These are phyloP conservation scores for Chiridota heheva DNA, from an alignment of 35 echinoderm and acorn worm species.

Conservation along the genomic window DNA sequence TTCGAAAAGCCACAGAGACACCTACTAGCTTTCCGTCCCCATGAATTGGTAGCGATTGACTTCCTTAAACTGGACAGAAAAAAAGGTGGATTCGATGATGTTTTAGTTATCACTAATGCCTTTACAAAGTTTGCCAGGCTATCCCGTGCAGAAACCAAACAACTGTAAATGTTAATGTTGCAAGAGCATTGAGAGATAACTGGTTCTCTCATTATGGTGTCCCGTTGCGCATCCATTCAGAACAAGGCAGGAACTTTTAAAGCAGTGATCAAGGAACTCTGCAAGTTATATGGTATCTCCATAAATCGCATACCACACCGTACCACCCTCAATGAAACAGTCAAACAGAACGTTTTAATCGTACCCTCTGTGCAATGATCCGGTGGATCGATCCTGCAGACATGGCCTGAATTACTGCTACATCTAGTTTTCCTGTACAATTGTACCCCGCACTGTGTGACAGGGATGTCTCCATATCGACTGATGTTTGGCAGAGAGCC, in stretches of 20 bases:
- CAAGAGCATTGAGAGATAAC: constrained; percentile 33
- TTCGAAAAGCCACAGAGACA: background rate
- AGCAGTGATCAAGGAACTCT: constrained; percentile 24
- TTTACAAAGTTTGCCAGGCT: constrained; percentile 20
- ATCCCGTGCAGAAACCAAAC: constrained; percentile 26
- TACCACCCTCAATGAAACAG: constrained; percentile 42
- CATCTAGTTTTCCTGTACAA: constrained; percentile 35
- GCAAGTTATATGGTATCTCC: background rate
- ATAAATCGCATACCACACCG: constrained; percentile 36
- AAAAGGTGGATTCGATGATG: constrained; percentile 15
- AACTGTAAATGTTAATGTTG: constrained; percentile 4
- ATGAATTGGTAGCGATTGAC: constrained; percentile 25
- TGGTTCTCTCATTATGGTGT: constrained; percentile 46
- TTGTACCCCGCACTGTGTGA: constrained; percentile 16
- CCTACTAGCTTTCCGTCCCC: constrained; percentile 17
- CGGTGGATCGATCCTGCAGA: background rate
- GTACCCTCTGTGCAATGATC: constrained; percentile 12
- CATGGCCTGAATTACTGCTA: constrained; percentile 10
- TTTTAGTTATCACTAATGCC: constrained; percentile 16
- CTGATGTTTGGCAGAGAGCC: constrained; percentile 20
- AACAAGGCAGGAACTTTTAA: constrained; percentile 6
- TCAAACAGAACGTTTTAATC: constrained; percentile 28
- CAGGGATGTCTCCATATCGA: constrained; percentile 1
- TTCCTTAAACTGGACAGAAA: constrained; percentile 6
- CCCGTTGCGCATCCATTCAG: constrained; percentile 14